Percentiles rank a stretch among this genome's conserved stretches.
phyloP scores from a whole-genome alignment of 2,113 vertebrate genomes.

The Pteronura brasiliensis region DNA sequence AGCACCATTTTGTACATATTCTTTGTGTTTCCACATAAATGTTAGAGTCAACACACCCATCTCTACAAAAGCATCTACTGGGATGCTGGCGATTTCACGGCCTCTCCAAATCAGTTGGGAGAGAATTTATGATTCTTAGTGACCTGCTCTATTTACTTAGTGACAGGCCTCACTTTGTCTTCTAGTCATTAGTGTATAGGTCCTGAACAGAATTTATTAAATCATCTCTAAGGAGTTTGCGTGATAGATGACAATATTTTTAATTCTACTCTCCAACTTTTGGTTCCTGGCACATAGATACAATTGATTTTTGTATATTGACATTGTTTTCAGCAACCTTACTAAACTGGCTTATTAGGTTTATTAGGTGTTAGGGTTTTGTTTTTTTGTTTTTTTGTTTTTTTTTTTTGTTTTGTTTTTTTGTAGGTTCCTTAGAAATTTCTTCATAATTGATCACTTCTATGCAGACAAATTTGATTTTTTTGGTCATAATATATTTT shows the following conservation, averaged over 20 bases:
- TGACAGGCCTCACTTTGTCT: neutral
- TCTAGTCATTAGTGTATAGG: neutral
- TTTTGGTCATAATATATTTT: neutral
- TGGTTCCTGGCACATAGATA: neutral
- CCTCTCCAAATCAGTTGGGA: no score
- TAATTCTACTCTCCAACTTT: neutral
- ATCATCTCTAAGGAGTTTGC: neutral
- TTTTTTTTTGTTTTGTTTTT: neutral
- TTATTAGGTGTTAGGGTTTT: neutral
- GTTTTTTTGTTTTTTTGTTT: no score
- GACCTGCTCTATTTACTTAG: neutral
- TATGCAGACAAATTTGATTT: neutral
- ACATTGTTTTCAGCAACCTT: neutral
- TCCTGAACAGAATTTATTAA: neutral
- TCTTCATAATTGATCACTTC: neutral
- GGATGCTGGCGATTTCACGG: neutral
- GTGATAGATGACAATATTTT: neutral
- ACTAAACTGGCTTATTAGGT: neutral
- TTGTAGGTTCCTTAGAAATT: neutral
- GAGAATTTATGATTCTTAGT: no score
- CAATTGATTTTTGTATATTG: neutral
- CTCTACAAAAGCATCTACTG: neutral
- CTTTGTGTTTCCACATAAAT: neutral
- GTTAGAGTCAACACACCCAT: neutral
- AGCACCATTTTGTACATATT: neutral